Percentiles rank a stretch among this genome's conserved stretches.
phyloP scores from a whole-genome alignment of 2,113 vertebrate genomes.

The Ciconia stormi region DNA sequence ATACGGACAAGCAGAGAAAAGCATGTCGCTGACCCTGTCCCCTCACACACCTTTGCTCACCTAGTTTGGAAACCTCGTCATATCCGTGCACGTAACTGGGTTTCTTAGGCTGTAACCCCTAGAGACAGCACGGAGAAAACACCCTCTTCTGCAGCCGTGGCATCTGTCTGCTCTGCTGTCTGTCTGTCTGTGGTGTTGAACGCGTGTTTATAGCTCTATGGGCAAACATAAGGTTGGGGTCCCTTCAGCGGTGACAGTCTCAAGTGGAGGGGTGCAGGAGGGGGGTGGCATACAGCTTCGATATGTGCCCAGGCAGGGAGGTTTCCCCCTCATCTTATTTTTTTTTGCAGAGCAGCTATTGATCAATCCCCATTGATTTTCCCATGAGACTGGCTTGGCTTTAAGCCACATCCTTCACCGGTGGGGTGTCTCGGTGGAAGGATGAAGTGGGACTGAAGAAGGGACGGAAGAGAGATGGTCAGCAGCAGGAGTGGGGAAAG shows the following conservation, averaged over 20 bases:
- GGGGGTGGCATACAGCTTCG: neutral
- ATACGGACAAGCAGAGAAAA: neutral
- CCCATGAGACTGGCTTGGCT: neutral
- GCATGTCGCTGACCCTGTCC: too few species aligned
- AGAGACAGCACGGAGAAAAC: neutral
- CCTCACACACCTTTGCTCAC: neutral
- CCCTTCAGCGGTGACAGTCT: neutral
- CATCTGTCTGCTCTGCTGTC: neutral
- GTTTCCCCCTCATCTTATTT: neutral
- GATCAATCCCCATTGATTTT: neutral
- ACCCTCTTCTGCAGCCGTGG: neutral
- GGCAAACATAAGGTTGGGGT: neutral
- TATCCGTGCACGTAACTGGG: fast-evolving
- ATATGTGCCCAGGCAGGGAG: neutral
- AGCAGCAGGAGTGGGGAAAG: neutral
- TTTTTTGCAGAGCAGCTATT: neutral
- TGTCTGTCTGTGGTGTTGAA: neutral
- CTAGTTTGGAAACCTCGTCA: neutral
- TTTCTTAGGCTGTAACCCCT: neutral
- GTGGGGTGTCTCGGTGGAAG: neutral
- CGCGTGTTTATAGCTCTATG: fast-evolving
- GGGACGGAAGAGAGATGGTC: neutral
- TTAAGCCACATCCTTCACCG: neutral
- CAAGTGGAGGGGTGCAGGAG: neutral
- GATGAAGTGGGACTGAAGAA: neutral